A percentile compares a stretch with the other conserved stretches of the same genome.
These are phyloP conservation scores for Silurus lanzhouensis DNA, from an alignment of 2,797 vertebrate species.

Conservation along the genomic window DNA sequence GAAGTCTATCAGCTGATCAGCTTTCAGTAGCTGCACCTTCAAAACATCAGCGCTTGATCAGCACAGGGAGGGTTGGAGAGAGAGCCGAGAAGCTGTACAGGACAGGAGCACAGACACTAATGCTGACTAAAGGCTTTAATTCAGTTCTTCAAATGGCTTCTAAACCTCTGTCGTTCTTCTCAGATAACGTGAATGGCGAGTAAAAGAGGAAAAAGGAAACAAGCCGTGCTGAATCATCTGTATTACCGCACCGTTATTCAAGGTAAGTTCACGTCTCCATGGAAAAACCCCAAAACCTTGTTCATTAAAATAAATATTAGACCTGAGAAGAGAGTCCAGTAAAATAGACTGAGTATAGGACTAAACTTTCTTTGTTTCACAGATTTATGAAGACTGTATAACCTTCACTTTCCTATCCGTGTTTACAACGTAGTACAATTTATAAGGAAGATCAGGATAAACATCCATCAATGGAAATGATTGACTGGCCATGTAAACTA, in stretches of 20 bases:
- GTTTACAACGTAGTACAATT: background rate
- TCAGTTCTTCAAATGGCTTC: conserved; percentile 5
- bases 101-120: background rate
- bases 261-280: conserved; percentile 18
- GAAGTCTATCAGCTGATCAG: conserved; percentile 37
- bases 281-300: background rate
- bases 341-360: background rate
- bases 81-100: background rate
- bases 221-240: background rate
- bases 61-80: conserved; percentile 8
- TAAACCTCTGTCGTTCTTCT: background rate
- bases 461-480: background rate
- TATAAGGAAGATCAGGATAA: background rate
- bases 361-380: background rate
- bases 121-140: background rate
- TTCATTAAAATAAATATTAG: background rate
- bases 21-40: conserved; percentile 19
- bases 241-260: background rate
- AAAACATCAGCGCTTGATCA: background rate
- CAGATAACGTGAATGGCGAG: background rate
- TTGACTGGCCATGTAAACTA: background rate
- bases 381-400: background rate
- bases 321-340: background rate
- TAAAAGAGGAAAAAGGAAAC: conserved; percentile 5
- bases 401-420: no score